Percentiles rank a stretch among this genome's conserved stretches.
Evolutionary conservation across 2,888 invertebrate species (phyloP).

Genomic region (Drosophila macrothrix): DNA sequence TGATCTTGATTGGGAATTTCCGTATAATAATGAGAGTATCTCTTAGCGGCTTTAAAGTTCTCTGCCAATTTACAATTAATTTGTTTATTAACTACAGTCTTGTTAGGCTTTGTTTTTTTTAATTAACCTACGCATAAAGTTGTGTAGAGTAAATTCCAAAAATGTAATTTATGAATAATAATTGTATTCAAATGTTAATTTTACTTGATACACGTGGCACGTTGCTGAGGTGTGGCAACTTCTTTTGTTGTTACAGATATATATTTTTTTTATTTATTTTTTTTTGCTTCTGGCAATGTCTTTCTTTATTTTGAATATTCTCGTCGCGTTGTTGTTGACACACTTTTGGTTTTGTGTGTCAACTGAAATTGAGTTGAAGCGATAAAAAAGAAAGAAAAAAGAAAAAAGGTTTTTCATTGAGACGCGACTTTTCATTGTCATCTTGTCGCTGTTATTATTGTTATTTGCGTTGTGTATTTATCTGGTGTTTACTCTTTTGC

Average conservation of each 20-base stretch:
- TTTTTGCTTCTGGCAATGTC: background rate
- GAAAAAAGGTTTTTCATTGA: constrained; percentile 40
- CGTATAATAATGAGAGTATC: background rate
- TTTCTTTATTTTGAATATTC: constrained; percentile 34
- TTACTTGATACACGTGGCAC: background rate
- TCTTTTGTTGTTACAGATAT: background rate
- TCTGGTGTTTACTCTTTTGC: constrained; percentile 15
- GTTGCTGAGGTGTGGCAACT: constrained; percentile 5
- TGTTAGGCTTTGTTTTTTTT: background rate
- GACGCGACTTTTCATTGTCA: constrained; percentile 55
- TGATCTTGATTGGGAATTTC: background rate
- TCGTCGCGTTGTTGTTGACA: constrained; percentile 40
- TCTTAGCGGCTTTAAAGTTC: background rate
- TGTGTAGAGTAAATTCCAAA: background rate
- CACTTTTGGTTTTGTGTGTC: constrained; percentile 40
- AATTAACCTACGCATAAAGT: background rate
- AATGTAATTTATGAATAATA: background rate
- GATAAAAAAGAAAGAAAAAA: background rate
- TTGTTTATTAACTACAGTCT: background rate
- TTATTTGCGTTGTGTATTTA: constrained; percentile 7
- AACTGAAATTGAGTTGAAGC: constrained; percentile 43
- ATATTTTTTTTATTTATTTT: background rate
- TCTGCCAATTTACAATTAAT: background rate
- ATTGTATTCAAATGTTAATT: background rate
- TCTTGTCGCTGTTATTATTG: constrained; percentile 11